Evolutionary conservation across 2,113 vertebrate species (phyloP), one percentile per base, ranked within the genome.

Genomic region (Eptesicus fuscus): DNA sequence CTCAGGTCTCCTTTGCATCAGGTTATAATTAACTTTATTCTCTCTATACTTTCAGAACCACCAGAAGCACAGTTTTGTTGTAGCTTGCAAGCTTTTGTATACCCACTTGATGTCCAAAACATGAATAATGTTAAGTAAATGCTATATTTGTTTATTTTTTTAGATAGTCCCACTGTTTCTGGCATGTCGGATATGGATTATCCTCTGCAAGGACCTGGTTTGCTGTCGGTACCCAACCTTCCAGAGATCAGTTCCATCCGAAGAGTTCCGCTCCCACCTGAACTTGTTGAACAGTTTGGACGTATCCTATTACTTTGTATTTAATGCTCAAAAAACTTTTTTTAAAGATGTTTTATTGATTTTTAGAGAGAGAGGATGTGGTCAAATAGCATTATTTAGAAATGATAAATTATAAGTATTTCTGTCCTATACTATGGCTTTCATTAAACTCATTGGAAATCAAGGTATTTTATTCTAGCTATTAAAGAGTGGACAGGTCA

Each of bases 161-260:
- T 90, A 99, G 99, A 98, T 96, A 99, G 98, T 97, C 99, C 99
- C 1, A 99, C 99, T 1, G 98, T 99, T 56, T 99, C 99, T 73
- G 99, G 99, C 13, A 98, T 99, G 98, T 99, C 99, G 0, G 99
- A 99, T 96, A 99, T 99, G 99, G 99, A 99, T 98, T 99, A 99
- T 96, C 99, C 99, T 56, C 98, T 99, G 12, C 99, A 99, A 97
- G 99, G 99, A 49, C 99, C 99, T 0, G 99, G 99, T 61, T 98
- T 99, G 83, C 97, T 99, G 40, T 99, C 98, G 1, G 98, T 99
- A 80, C 99, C 99, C 42, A 99, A 98, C 94, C 99, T 99, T 71
- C 99, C 99, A 0, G 99, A 99, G 97, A 99, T 99, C 95, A 99
- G 99, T 71, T 97, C 99, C 0, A 98, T 99, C 65, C 98, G 99